These are phyloP conservation scores for Danio kyathit DNA, from an alignment of 2,797 vertebrate genomes.

Conservation along the genomic window DNA sequence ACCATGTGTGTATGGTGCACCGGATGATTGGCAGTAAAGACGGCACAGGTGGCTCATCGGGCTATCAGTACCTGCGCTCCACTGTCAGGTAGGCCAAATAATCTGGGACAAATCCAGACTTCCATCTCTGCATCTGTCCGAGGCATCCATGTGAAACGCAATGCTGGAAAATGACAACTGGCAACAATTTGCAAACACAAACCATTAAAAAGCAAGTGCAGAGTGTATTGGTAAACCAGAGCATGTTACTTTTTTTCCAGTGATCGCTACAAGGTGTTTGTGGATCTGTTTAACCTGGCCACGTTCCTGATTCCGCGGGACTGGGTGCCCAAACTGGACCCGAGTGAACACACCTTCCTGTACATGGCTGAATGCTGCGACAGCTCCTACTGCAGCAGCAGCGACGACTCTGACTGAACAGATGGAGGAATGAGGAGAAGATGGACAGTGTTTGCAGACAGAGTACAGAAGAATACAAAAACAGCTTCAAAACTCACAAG, in stretches of 20 bases:
- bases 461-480: neutral
- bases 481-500: neutral
- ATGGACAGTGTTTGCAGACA: neutral
- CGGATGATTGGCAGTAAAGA: slow-evolving; percentile 96
- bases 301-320: slow-evolving; percentile 90
- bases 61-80: slow-evolving; percentile 95
- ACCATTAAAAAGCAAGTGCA: neutral
- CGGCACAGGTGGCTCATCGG: slow-evolving; percentile 94
- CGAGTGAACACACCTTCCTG: slow-evolving; percentile 89
- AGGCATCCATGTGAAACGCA: neutral
- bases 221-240: slow-evolving; percentile 6
- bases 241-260: slow-evolving; percentile 73
- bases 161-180: neutral
- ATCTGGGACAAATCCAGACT: slow-evolving; percentile 36
- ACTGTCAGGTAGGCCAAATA: slow-evolving; percentile 88
- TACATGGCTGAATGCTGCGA: slow-evolving; percentile 92
- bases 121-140: neutral
- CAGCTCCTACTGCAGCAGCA: slow-evolving; percentile 94
- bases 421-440: slow-evolving; percentile 4
- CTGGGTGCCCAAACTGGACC: slow-evolving; percentile 94
- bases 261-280: slow-evolving; percentile 98
- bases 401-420: slow-evolving; percentile 89
- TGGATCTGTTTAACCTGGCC: slow-evolving; percentile 96
- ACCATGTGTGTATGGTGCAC: slow-evolving; percentile 97
- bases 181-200: neutral